These are phyloP conservation scores for Galleria mellonella DNA, from an alignment of 1,140 invertebrate genomes.

Conservation along the genomic window DNA sequence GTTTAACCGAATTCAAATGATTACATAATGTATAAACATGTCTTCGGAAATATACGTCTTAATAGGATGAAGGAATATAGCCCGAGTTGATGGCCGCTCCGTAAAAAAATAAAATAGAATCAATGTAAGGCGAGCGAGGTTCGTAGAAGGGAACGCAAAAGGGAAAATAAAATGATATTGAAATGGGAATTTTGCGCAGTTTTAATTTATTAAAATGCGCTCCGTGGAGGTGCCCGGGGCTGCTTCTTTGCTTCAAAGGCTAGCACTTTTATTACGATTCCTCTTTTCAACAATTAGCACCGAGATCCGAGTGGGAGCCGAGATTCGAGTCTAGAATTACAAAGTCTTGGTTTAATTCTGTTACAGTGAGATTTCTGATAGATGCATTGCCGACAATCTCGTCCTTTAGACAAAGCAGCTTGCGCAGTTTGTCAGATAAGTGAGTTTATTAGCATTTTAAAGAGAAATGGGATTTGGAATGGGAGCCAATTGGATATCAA, in stretches of 20 bases:
- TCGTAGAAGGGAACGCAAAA: constrained; percentile 32
- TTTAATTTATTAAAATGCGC: constrained; percentile 72
- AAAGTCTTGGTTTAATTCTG: constrained; percentile 51
- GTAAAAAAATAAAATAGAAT: constrained; percentile 46
- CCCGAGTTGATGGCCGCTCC: constrained; percentile 36
- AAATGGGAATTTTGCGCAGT: constrained; percentile 66
- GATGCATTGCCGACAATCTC: constrained; percentile 52
- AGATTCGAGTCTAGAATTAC: constrained; percentile 52
- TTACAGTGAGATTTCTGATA: constrained; percentile 50
- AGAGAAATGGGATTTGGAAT: constrained; percentile 25
- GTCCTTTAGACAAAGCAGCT: constrained; percentile 35
- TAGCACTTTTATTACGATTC: constrained; percentile 67
- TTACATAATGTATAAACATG: constrained; percentile 6
- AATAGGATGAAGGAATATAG: constrained; percentile 25
- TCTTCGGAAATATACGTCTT: constrained; percentile 28
- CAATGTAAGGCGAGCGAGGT: constrained; percentile 42
- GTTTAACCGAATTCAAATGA: constrained; percentile 7
- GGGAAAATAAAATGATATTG: constrained; percentile 61
- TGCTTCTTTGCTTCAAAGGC: constrained; percentile 66
- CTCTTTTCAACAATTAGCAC: constrained; percentile 64
- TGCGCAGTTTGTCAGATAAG: constrained; percentile 42
- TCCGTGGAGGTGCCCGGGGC: constrained; percentile 42
- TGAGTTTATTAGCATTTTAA: constrained; percentile 46
- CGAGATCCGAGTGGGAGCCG: constrained; percentile 37
- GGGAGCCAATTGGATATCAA: constrained; percentile 28